phyloP scores from a whole-genome alignment of 1,140 invertebrate genomes.

The Cydia splendana region DNA sequence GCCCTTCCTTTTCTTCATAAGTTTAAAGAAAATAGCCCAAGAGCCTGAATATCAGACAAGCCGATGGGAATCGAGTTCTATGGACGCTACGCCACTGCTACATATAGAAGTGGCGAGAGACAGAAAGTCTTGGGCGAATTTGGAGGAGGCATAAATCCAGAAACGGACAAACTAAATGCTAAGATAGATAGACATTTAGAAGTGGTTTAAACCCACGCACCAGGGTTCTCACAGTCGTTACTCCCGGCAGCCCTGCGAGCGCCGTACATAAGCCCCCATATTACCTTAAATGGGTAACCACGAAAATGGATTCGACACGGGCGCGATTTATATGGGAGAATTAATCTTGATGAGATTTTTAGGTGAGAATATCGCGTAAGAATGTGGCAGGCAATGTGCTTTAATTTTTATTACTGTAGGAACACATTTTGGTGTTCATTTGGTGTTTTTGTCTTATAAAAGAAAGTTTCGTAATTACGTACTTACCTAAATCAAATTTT shows the following conservation, averaged over 20 bases:
- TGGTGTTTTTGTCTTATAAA: background rate
- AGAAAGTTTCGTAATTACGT: background rate
- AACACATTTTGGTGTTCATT: slow-evolving; percentile 4
- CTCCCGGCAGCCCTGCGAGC: slow-evolving; percentile 65
- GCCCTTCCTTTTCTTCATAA: no score
- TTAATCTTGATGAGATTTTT: slow-evolving; percentile 28
- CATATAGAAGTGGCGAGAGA: no score
- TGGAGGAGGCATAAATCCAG: no score
- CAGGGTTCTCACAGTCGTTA: background rate
- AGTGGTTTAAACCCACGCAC: no score
- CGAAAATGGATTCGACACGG: slow-evolving; percentile 56
- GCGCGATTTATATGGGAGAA: slow-evolving; percentile 47
- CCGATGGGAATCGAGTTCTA: no score
- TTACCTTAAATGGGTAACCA: slow-evolving; percentile 43
- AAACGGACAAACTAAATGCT: no score
- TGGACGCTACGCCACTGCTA: no score
- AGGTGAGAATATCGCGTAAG: slow-evolving; percentile 25
- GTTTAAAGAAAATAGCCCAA: no score
- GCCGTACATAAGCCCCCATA: slow-evolving; percentile 49
- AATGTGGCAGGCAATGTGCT: slow-evolving; percentile 21
- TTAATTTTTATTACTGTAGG: slow-evolving; percentile 10
- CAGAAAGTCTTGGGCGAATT: no score
- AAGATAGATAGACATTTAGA: no score
- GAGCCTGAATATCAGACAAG: no score
- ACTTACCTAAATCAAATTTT: background rate